A percentile compares a stretch with the other conserved stretches of the same genome.
Conservation (phyloP, 2,797 vertebrate species). For the Myotis planiceps region DNA sequence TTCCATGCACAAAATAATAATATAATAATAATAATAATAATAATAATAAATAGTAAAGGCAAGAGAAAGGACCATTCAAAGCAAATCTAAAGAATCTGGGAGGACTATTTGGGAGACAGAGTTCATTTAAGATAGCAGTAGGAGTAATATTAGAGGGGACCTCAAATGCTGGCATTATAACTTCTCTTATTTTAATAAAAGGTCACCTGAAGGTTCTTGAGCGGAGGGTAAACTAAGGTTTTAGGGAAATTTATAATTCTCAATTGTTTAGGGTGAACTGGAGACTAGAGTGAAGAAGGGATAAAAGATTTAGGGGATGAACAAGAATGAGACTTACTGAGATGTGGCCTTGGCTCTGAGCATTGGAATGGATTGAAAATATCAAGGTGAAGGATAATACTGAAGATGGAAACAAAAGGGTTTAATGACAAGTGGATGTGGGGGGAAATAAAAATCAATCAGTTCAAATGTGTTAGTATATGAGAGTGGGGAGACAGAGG, state of each 20-base stretch:
- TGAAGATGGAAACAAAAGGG: neutral
- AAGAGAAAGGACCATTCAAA: neutral
- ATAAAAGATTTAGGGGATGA: neutral
- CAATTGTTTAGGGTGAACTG: neutral
- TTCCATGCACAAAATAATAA: neutral
- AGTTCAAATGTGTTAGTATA: too few relatives aligned
- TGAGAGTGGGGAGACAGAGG: accelerated
- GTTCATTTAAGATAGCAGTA: neutral
- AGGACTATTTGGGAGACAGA: neutral
- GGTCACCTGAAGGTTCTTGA: neutral
- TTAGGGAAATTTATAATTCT: neutral
- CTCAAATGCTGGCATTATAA: neutral
- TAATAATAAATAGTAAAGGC: neutral
- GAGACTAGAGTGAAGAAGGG: neutral
- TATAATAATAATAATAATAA: neutral
- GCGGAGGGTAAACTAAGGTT: neutral
- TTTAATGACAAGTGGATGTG: neutral
- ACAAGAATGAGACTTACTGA: neutral
- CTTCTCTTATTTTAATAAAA: neutral
- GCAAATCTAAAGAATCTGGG: neutral
- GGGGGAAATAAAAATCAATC: neutral
- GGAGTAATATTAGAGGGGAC: too few relatives aligned
- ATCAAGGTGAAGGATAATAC: neutral
- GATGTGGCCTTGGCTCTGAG: neutral
- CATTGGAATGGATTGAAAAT: too few relatives aligned